Evolutionary conservation across 2,113 vertebrate genomes (phyloP).

Genomic region (Coptodon bakossiorum): DNA sequence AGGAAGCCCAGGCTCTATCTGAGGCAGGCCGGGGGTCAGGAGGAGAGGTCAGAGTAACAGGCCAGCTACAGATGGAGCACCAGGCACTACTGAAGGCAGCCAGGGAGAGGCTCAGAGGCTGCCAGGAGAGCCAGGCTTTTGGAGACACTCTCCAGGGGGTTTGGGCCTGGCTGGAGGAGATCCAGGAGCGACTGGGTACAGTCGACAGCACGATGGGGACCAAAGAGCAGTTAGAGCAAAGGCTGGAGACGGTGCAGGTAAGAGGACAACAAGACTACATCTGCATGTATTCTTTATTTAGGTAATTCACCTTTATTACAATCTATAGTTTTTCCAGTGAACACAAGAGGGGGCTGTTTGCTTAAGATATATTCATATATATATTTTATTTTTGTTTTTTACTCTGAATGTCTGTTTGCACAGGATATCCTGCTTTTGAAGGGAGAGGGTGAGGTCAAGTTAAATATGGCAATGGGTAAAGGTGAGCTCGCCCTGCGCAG

Average conservation of each 20-base stretch:
- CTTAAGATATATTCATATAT: background rate
- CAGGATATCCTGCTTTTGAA: constrained; percentile 96
- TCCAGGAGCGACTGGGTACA: constrained; percentile 78
- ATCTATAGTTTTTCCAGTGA: background rate
- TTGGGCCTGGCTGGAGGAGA: constrained; percentile 84
- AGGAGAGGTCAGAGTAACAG: constrained; percentile 71
- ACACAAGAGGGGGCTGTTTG: constrained; percentile 52
- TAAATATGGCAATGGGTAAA: constrained; percentile 95
- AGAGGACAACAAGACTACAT: background rate
- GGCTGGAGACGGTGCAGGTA: constrained; percentile 86
- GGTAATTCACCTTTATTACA: background rate
- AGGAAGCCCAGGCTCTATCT: constrained; percentile 80
- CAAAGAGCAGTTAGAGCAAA: constrained; percentile 80
- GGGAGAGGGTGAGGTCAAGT: constrained; percentile 93
- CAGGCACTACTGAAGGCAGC: constrained; percentile 79
- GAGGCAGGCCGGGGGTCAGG: constrained; percentile 79
- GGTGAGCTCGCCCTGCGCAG: constrained; percentile 83
- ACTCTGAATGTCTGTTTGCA: constrained; percentile 10
- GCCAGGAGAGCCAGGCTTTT: constrained; percentile 87
- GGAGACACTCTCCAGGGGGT: constrained; percentile 82
- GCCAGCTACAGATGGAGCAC: constrained; percentile 80
- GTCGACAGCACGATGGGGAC: constrained; percentile 82
- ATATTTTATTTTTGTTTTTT: background rate
- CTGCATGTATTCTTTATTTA: background rate
- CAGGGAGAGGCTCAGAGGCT: constrained; percentile 77